Conservation (phyloP, 2,888 invertebrate species). For the Polymixis flavicincta region DNA sequence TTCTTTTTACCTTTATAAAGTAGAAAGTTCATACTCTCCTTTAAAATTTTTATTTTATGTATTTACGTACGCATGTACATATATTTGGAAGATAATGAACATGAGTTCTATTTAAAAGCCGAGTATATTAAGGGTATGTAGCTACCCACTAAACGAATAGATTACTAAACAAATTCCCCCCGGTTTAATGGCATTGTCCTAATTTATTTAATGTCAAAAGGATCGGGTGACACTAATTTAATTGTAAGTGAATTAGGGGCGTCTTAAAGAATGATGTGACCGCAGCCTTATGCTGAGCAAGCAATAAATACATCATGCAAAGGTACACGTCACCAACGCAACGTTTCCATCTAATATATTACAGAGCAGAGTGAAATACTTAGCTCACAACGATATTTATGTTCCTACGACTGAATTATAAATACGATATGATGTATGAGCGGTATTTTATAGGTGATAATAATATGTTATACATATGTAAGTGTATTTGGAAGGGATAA, state of each 20-base stretch:
- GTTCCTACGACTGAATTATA: conserved; percentile 69
- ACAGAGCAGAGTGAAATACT: conserved; percentile 79
- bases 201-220: conserved; percentile 84
- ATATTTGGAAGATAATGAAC: conserved; percentile 40
- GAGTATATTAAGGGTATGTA: conserved; percentile 17
- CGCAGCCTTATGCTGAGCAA: conserved; percentile 70
- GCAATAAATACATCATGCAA: conserved; percentile 83
- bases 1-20: conserved; percentile 49
- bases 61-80: conserved; percentile 23
- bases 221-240: conserved; percentile 85
- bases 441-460: conserved; percentile 53
- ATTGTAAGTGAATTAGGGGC: conserved; percentile 84
- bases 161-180: conserved; percentile 80
- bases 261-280: conserved; percentile 79
- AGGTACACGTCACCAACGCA: conserved; percentile 73
- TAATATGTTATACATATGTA: conserved; percentile 37
- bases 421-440: conserved; percentile 66
- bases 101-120: conserved; percentile 5
- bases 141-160: conserved; percentile 69
- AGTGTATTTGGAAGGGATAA: conserved; percentile 30
- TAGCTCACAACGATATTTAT: conserved; percentile 80
- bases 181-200: conserved; percentile 81
- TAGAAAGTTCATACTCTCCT: conserved; percentile 43
- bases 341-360: conserved; percentile 80
- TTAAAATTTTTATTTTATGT: conserved; percentile 41